These are phyloP conservation scores for Drosophila crucigera DNA, from an alignment of 2,888 invertebrate species.

Conservation along the genomic window DNA sequence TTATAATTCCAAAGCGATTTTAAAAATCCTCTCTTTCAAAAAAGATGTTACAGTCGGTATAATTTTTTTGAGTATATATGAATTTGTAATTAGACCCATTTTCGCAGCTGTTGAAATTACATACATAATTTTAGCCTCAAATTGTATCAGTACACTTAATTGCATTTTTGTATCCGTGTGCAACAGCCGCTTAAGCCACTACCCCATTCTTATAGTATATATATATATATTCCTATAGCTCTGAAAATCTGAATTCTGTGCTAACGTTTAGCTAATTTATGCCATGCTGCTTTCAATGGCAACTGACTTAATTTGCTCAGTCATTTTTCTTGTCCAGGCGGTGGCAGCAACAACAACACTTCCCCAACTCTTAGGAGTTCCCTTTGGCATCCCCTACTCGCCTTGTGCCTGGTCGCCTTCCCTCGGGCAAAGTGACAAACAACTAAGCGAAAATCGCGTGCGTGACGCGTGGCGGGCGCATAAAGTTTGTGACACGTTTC, in stretches of 20 bases:
- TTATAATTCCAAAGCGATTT: too few species aligned
- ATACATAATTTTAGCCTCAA: neutral
- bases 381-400: constrained; percentile 2
- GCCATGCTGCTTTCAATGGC: constrained; percentile 52
- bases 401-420: neutral
- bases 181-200: neutral
- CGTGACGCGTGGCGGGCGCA: constrained; percentile 78
- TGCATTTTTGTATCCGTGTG: neutral
- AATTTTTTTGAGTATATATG: neutral
- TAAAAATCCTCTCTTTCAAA: too few species aligned
- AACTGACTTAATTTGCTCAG: constrained; percentile 71
- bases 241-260: constrained; percentile 45
- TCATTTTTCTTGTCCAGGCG: constrained; percentile 69
- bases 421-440: constrained; percentile 69
- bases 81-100: neutral
- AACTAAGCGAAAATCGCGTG: constrained; percentile 80
- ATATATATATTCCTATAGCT: neutral
- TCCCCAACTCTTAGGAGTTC: constrained; percentile 1
- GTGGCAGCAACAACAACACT: constrained; percentile 29
- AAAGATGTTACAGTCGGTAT: too few species aligned
- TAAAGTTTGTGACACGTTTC: constrained; percentile 78
- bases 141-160: neutral
- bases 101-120: neutral
- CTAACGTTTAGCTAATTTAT: constrained; percentile 64
- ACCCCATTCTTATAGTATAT: neutral